Conservation (phyloP, 35 echinoderm and acorn worm genomes). For the Ophioderma brevispina region DNA sequence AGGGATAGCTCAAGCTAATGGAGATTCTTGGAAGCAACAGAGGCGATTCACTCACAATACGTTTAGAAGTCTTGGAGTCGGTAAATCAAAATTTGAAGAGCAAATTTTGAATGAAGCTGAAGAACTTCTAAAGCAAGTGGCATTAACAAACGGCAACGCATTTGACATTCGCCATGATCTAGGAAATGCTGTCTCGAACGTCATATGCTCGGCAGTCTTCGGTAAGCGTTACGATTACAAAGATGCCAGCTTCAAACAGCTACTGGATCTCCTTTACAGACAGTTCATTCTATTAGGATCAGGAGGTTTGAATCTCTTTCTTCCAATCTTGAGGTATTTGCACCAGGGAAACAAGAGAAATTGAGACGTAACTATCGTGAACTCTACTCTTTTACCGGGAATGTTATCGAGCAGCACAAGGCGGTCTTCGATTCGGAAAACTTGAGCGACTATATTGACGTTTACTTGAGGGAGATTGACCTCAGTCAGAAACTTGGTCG, state of each 20-base stretch:
- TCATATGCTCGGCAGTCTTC: slow-evolving; percentile 68
- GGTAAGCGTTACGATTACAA: slow-evolving; percentile 69
- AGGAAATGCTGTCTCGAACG: slow-evolving; percentile 72
- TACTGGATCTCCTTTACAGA: background rate
- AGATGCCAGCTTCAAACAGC: slow-evolving; percentile 27
- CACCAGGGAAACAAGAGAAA: background rate
- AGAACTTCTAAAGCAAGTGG: background rate
- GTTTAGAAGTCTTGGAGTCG: slow-evolving; percentile 27
- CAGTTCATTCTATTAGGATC: slow-evolving; percentile 10
- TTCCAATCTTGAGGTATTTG: slow-evolving; percentile 22
- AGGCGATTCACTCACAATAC: slow-evolving; percentile 19
- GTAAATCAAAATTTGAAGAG: slow-evolving; percentile 22
- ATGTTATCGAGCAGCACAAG: slow-evolving; percentile 62
- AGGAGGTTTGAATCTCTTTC: slow-evolving; percentile 14
- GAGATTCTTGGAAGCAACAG: slow-evolving; percentile 16
- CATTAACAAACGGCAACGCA: slow-evolving; percentile 8
- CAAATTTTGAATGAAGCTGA: background rate
- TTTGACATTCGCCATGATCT: slow-evolving; percentile 54
- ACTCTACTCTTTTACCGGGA: background rate
- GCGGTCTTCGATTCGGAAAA: slow-evolving; percentile 44
- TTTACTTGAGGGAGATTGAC: slow-evolving; percentile 66
- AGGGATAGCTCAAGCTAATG: slow-evolving; percentile 12
- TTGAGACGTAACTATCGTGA: slow-evolving; percentile 1
- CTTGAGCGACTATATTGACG: slow-evolving; percentile 78
- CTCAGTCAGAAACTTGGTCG: background rate